Conservation (phyloP, 2,113 vertebrate genomes). For the Sander vitreus region DNA sequence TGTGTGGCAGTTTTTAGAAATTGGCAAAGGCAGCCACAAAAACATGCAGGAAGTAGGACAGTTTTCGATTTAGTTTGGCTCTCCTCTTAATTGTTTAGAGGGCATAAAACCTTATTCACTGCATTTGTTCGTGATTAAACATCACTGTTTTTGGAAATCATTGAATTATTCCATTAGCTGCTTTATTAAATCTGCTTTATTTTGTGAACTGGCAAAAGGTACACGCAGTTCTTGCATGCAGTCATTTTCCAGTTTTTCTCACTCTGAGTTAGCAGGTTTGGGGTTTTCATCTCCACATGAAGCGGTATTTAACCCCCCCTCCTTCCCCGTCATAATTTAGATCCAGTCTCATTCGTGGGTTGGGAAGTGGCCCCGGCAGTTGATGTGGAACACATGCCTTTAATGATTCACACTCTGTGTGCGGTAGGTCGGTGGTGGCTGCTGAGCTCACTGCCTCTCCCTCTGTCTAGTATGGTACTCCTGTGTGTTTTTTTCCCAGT, state of each 20-base stretch:
- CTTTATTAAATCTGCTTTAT: conserved; percentile 59
- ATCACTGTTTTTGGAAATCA: conserved; percentile 40
- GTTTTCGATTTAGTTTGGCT: conserved; percentile 14
- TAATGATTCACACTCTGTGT: conserved; percentile 82
- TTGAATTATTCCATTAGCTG: conserved; percentile 58
- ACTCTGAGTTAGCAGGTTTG: conserved; percentile 57
- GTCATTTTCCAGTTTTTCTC: conserved; percentile 41
- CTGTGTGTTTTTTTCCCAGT: conserved; percentile 44
- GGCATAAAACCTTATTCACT: conserved; percentile 19
- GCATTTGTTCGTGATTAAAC: conserved; percentile 40
- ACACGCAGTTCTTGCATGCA: conserved; percentile 5
- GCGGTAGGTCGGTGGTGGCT: conserved; percentile 77
- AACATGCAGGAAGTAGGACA: conserved; percentile 22
- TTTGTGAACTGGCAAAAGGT: conserved; percentile 31
- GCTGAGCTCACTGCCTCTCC: conserved; percentile 61
- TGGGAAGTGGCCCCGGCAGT: conserved; percentile 74
- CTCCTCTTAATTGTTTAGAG: conserved; percentile 22
- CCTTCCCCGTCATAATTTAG: conserved; percentile 70
- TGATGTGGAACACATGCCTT: conserved; percentile 84
- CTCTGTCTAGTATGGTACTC: conserved; percentile 61
- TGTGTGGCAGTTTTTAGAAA: conserved; percentile 28
- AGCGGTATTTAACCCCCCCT: conserved; percentile 55
- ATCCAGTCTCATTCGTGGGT: conserved; percentile 72
- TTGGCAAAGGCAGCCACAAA: conserved; percentile 6
- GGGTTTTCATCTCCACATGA: conserved; percentile 67